phyloP scores from a whole-genome alignment of 2,113 vertebrate species.

The Cyanistes caeruleus region DNA sequence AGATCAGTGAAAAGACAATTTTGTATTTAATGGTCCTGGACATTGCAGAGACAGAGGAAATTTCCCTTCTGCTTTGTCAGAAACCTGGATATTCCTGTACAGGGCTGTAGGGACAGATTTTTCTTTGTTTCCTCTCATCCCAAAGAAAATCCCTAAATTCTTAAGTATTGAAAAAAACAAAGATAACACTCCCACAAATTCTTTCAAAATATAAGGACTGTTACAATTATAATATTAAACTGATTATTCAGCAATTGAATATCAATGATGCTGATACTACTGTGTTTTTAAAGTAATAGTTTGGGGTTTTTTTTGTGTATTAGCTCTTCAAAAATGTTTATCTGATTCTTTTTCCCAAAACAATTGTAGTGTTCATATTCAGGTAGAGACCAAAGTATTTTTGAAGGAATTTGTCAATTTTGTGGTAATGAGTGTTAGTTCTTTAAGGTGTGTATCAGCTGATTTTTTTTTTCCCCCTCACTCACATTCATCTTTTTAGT shows the following conservation, averaged over 20 bases:
- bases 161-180: background rate
- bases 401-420: background rate
- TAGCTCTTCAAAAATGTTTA: background rate
- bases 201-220: background rate
- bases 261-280: background rate
- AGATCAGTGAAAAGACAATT: background rate
- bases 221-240: background rate
- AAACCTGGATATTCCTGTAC: background rate
- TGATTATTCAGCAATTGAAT: background rate
- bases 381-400: background rate
- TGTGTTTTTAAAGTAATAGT: background rate
- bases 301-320: background rate
- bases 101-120: background rate
- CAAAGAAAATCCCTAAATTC: background rate
- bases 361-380: background rate
- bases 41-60: background rate
- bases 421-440: background rate
- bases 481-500: background rate
- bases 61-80: background rate
- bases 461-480: fast-evolving
- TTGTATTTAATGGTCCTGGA: fast-evolving
- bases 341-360: background rate
- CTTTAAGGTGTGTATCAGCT: background rate
- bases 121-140: background rate
- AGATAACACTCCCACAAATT: background rate